Base-by-base conservation (phyloP, 2,113 vertebrate species). In the Ornithorhynchus anatinus region DNA sequence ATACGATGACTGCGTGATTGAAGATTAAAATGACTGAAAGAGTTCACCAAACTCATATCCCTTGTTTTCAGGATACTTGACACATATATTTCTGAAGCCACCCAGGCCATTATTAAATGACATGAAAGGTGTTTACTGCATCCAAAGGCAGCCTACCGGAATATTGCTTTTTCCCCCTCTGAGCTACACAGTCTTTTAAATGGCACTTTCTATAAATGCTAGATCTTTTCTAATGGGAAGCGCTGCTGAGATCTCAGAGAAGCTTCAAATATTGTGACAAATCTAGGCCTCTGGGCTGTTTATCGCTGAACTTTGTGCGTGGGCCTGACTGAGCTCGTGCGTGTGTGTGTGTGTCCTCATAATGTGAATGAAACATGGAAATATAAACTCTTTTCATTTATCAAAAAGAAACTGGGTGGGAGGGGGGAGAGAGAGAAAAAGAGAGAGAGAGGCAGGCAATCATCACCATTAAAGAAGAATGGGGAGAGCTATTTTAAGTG, bases 101-200 rank as follows among this genome's bases (percentile, higher is more conserved):
- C 17, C 23, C 20, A 44, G 20, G 6, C n/a, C 52, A 75, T 80
- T 80, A 74, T 23, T 75, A 79, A 83, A 84, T 75, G 16, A 76
- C 20, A 86, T 60, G 71, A 85, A 87, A 81, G 32, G 23, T 80
- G 29, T 76, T 86, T 75, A 72, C 70, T 70, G 63, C 25, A 82
- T 77, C 44, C 75, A 75, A 83, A 88, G 8, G 32, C 37, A 78
- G 68, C 58, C 50, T 86, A 66, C 45, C 1, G 17, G 42, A 80
- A 80, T 69, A 69, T 42, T 64, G 29, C 59, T 63, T 69, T 79
- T 27, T 43, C 3, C 25, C 45, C 23, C 35, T 64, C 35, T 79
- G 73, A 84, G 50, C 42, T 50, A 44, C 25, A 71, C 22, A 69
- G 31, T 58, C 32, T 62, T 85, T 80, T 81, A 81, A 81, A 77